Percentiles rank a stretch among this genome's conserved stretches.
Conservation (phyloP, 2,888 invertebrate genomes). For the Nipponacmea schrenckii region DNA sequence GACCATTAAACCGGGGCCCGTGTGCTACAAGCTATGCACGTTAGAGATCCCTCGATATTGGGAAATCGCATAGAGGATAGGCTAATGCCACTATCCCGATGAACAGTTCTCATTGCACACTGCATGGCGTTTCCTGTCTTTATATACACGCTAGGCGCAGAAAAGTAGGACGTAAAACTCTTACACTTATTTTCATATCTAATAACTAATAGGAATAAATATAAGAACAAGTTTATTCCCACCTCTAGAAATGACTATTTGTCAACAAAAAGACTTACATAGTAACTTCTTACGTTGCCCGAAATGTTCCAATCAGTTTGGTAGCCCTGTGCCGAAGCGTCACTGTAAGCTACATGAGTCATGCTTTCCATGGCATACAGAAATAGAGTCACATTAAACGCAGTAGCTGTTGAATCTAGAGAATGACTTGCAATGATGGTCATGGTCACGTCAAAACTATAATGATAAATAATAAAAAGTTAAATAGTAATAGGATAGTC, state of each 20-base stretch:
- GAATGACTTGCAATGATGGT: constrained; percentile 2
- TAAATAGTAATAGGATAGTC: neutral
- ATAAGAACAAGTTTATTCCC: too few species aligned
- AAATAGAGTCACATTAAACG: constrained; percentile 13
- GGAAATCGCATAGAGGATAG: too few species aligned
- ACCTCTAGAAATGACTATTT: too few species aligned
- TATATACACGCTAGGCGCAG: too few species aligned
- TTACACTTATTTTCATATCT: too few species aligned
- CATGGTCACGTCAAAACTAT: constrained; percentile 14
- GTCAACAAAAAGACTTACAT: neutral
- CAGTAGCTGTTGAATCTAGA: constrained; percentile 14
- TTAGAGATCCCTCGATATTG: too few species aligned
- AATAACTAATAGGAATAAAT: too few species aligned
- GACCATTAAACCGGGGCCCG: too few species aligned
- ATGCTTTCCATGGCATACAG: constrained; percentile 17
- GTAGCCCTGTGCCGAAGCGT: constrained; percentile 1
- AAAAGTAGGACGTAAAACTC: neutral
- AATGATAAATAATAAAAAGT: too few species aligned
- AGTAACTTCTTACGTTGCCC: neutral
- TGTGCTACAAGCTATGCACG: too few species aligned
- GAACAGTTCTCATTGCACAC: neutral
- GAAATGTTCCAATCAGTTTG: neutral
- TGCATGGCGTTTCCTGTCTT: too few species aligned
- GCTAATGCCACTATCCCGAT: too few species aligned
- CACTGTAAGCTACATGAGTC: neutral